Evolutionary conservation across 2,113 vertebrate genomes (phyloP).

Genomic region (Marcusenius ussheri): DNA sequence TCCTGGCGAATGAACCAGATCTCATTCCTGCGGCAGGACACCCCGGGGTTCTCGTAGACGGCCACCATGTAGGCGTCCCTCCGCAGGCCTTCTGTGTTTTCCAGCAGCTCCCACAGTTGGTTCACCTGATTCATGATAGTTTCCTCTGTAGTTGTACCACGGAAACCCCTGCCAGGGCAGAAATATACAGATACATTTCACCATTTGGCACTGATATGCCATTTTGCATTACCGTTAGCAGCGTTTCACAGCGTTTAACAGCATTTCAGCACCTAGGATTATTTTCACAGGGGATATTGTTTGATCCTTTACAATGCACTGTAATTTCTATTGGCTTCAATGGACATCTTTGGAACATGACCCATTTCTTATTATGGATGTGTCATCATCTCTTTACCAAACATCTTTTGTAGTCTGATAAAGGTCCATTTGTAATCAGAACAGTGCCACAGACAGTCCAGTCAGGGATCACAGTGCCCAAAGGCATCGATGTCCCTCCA

Average conservation of each 20-base stretch:
- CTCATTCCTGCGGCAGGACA: slow-evolving; percentile 67
- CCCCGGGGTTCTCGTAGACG: slow-evolving; percentile 68
- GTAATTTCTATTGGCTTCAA: not conserved
- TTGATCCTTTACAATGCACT: not conserved
- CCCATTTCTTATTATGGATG: not conserved
- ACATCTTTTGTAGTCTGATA: not conserved
- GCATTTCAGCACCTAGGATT: not conserved
- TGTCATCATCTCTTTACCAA: not conserved
- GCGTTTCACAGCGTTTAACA: too few relatives aligned
- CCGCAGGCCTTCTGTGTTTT: slow-evolving; percentile 39
- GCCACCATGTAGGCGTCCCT: slow-evolving; percentile 64
- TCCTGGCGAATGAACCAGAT: slow-evolving; percentile 71
- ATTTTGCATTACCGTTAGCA: not conserved
- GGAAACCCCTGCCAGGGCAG: slow-evolving; percentile 61
- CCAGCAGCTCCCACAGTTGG: slow-evolving; percentile 65
- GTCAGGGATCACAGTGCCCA: not conserved
- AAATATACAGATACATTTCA: not conserved
- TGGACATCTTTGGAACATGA: not conserved
- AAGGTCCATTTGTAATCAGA: not conserved
- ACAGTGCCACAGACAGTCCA: not conserved
- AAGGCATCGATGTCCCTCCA: not conserved
- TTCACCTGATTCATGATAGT: slow-evolving; percentile 64
- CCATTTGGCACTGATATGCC: not conserved
- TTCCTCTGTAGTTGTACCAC: slow-evolving; percentile 70
- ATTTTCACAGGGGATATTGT: not conserved